Conservation (phyloP, 1,140 invertebrate genomes). For the Thaumatotibia leucotreta region DNA sequence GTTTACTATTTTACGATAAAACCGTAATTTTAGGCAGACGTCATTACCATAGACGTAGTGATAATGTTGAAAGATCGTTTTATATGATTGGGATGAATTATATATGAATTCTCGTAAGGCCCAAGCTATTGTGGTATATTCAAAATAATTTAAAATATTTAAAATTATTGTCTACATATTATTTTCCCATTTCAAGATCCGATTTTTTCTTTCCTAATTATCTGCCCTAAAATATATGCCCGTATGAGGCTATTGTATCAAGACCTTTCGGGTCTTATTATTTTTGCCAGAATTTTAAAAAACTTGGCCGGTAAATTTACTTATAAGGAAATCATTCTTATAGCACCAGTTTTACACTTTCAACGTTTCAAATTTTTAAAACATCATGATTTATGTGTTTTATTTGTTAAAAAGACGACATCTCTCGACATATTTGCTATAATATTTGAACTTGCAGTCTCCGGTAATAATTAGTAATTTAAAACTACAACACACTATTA, state of each 20-base stretch:
- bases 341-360: constrained; percentile 3
- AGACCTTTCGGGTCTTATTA: neutral
- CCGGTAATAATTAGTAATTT: too few species aligned
- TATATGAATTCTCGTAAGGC: neutral
- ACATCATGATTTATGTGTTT: neutral
- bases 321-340: neutral
- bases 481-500: too few species aligned
- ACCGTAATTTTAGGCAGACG: neutral
- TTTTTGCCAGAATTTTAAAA: neutral
- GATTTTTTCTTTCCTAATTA: too few species aligned
- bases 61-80: neutral
- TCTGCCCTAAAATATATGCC: neutral
- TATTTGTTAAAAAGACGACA: too few species aligned
- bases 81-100: neutral
- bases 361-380: neutral
- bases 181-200: too few species aligned
- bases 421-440: too few species aligned
- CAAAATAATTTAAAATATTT: neutral
- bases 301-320: neutral
- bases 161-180: neutral
- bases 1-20: neutral
- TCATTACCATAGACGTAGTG: neutral
- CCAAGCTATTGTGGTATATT: neutral
- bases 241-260: neutral
- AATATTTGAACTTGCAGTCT: too few species aligned